These are phyloP conservation scores for Dryobates pubescens DNA, from an alignment of 2,797 vertebrate species.

Conservation along the genomic window DNA sequence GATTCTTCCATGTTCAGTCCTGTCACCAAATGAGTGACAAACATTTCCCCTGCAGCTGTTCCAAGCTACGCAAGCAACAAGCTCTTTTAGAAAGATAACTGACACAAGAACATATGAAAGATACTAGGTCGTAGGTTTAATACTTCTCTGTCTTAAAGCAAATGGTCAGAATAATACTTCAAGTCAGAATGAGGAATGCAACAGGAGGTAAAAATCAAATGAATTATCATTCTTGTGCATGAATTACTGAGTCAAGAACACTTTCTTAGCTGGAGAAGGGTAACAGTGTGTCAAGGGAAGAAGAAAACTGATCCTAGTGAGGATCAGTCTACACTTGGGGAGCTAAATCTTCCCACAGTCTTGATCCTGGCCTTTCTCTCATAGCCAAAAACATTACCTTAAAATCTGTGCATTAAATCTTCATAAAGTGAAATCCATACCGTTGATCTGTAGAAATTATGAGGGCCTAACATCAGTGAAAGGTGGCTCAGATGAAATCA, in stretches of 20 bases:
- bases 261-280: neutral
- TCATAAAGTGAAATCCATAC: conserved; percentile 18
- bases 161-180: neutral
- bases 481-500: neutral
- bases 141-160: neutral
- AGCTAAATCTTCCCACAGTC: neutral
- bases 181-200: neutral
- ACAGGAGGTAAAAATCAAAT: neutral
- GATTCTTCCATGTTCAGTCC: neutral
- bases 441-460: neutral
- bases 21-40: neutral
- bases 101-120: neutral
- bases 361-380: neutral
- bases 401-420: neutral
- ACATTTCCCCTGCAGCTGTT: neutral
- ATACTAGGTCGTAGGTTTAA: neutral
- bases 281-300: neutral
- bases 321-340: neutral
- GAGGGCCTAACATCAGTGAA: neutral
- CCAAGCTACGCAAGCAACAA: neutral
- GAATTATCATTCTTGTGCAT: neutral
- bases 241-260: neutral
- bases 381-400: neutral
- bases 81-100: neutral
- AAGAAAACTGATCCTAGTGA: neutral